A percentile compares a stretch with the other conserved stretches of the same genome.
phyloP scores from a whole-genome alignment of 2,113 vertebrate genomes.

The Dipodomys ordii region DNA sequence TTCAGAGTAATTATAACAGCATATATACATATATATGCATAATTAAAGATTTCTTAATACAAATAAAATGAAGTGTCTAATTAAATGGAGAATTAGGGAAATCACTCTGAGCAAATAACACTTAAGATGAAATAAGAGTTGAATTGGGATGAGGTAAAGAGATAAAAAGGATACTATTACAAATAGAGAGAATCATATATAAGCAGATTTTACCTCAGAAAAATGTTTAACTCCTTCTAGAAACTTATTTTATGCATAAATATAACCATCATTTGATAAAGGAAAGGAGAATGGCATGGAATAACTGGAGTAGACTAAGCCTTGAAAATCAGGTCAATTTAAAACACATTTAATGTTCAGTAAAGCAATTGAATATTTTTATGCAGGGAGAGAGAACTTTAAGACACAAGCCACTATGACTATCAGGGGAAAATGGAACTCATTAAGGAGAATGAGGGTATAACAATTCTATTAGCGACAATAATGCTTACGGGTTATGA shows the following conservation, averaged over 20 bases:
- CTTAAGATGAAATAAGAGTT: constrained; percentile 63
- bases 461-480: neutral
- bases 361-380: neutral
- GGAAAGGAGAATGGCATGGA: neutral
- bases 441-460: neutral
- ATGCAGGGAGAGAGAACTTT: neutral
- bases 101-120: constrained; percentile 40
- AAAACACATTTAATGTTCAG: neutral
- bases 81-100: constrained; percentile 63
- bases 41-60: constrained; percentile 71
- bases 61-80: constrained; percentile 73
- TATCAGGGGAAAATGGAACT: neutral
- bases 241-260: neutral
- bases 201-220: neutral
- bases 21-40: constrained; percentile 8
- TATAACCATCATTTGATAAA: neutral
- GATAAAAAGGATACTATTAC: constrained; percentile 13
- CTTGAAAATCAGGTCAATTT: neutral
- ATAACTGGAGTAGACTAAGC: neutral
- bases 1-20: constrained; percentile 53
- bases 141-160: constrained; percentile 55
- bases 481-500: neutral
- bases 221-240: neutral
- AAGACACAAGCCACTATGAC: neutral
- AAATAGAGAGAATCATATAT: neutral